A percentile compares a stretch with the other conserved stretches of the same genome.
phyloP scores from a whole-genome alignment of 1,140 invertebrate genomes.

The Thrips palmi region DNA sequence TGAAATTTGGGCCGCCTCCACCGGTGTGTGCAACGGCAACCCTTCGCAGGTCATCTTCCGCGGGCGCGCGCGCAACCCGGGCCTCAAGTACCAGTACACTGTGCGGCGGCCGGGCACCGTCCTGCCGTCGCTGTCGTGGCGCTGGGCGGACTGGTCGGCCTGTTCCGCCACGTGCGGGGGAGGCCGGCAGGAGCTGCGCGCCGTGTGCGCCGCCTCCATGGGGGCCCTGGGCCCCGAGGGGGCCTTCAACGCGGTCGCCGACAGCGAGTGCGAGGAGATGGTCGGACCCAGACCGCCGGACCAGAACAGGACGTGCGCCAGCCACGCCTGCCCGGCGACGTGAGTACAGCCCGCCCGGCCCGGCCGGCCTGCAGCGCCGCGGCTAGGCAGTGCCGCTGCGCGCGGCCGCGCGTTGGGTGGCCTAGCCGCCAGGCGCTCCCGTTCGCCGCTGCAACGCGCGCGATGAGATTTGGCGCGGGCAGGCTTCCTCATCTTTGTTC shows the following conservation, averaged over 20 bases:
- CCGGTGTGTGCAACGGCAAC: not conserved
- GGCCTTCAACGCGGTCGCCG: conserved; percentile 32
- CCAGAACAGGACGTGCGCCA: conserved; percentile 40
- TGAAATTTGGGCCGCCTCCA: too few species aligned
- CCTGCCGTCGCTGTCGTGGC: conserved; percentile 47
- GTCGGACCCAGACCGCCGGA: conserved; percentile 35
- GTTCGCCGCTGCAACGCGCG: not conserved
- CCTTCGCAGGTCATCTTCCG: conserved; percentile 55
- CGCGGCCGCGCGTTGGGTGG: not conserved
- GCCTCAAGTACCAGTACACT: conserved; percentile 68
- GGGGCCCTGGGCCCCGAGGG: too few species aligned
- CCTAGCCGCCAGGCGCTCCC: not conserved
- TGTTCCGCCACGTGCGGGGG: conserved; percentile 61
- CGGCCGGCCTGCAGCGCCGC: not conserved
- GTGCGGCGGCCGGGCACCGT: conserved; percentile 41
- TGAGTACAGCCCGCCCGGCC: conserved; percentile 17
- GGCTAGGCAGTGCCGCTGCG: not conserved
- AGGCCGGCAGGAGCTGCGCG: conserved; percentile 40
- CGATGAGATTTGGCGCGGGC: not conserved
- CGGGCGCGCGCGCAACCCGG: conserved; percentile 56
- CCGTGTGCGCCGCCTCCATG: too few species aligned
- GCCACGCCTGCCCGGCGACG: conserved; percentile 50
- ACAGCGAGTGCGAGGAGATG: conserved; percentile 46
- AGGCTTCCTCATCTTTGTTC: not conserved
- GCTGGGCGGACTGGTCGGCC: conserved; percentile 54